Percentiles rank a stretch among this genome's conserved stretches.
Evolutionary conservation across 2,797 vertebrate genomes (phyloP).

Genomic region (Sternotherus odoratus): DNA sequence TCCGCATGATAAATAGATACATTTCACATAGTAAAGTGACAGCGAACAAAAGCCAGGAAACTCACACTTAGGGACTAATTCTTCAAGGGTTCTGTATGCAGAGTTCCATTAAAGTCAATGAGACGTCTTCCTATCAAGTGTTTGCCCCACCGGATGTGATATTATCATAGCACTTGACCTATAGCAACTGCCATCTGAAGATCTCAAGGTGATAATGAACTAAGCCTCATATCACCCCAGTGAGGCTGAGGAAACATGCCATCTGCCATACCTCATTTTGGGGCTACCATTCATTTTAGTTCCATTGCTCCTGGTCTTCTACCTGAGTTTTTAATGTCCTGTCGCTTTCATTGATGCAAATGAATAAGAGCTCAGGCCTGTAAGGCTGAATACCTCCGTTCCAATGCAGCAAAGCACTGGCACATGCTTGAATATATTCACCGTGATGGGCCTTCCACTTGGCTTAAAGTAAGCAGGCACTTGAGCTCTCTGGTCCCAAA

Average conservation of each 20-base stretch:
- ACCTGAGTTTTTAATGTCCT: neutral
- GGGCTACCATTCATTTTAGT: neutral
- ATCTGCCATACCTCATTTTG: neutral
- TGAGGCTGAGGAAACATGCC: neutral
- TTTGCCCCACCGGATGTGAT: neutral
- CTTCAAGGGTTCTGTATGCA: neutral
- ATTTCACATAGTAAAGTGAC: slow-evolving; percentile 29
- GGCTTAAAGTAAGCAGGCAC: neutral
- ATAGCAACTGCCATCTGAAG: neutral
- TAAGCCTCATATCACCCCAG: neutral
- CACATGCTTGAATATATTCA: neutral
- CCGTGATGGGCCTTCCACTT: neutral
- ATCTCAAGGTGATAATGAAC: neutral
- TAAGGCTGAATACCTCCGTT: neutral
- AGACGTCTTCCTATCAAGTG: rapidly evolving
- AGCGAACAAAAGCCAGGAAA: slow-evolving; percentile 31
- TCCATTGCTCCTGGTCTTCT: neutral
- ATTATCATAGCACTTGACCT: neutral
- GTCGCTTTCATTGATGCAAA: neutral
- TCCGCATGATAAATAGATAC: slow-evolving; percentile 44
- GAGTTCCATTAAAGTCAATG: neutral
- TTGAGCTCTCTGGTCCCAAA: neutral
- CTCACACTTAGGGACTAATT: neutral
- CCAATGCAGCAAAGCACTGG: neutral
- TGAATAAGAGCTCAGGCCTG: neutral